Percentiles rank a stretch among this genome's conserved stretches.
These are phyloP conservation scores for Neodontobutis hainanensis DNA, from an alignment of 2,113 vertebrate species.

Conservation along the genomic window DNA sequence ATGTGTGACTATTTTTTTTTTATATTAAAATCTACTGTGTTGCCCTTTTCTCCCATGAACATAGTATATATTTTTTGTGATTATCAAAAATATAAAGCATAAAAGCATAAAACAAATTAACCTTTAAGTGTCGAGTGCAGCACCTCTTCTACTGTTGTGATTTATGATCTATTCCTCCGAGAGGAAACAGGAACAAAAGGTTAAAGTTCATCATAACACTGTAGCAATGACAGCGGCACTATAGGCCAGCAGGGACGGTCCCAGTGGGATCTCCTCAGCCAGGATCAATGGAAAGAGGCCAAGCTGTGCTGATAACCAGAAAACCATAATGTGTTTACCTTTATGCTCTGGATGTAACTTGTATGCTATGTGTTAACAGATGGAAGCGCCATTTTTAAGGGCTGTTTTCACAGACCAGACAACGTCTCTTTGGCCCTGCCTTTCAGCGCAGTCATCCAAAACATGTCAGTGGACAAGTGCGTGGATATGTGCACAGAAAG, in stretches of 20 bases:
- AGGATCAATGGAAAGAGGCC: conserved; percentile 48
- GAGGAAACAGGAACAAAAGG: conserved; percentile 12
- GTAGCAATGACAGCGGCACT: conserved; percentile 21
- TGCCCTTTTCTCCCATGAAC: conserved; percentile 10
- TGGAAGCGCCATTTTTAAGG: conserved; percentile 93
- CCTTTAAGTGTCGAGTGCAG: not conserved
- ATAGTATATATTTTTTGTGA: not conserved
- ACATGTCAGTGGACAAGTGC: conserved; percentile 94
- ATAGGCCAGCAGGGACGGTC: conserved; percentile 19
- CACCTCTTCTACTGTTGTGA: conserved; percentile 4
- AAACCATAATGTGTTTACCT: not conserved
- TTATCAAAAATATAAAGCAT: not conserved
- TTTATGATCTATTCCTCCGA: conserved; percentile 19
- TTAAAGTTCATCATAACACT: conserved; percentile 46
- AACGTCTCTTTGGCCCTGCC: conserved; percentile 91
- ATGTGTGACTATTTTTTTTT: conserved; percentile 10
- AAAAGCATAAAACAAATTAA: not conserved
- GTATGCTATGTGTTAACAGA: conserved; percentile 77
- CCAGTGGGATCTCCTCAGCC: conserved; percentile 32
- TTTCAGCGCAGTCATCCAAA: conserved; percentile 82
- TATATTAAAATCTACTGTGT: conserved; percentile 15
- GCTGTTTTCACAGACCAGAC: conserved; percentile 88
- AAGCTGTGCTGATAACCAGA: conserved; percentile 21
- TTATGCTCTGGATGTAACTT: conserved; percentile 12
- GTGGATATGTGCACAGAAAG: conserved; percentile 95